A percentile compares a stretch with the other conserved stretches of the same genome.
These are phyloP conservation scores for Volucella inflata DNA, from an alignment of 2,888 invertebrate species.

Conservation along the genomic window DNA sequence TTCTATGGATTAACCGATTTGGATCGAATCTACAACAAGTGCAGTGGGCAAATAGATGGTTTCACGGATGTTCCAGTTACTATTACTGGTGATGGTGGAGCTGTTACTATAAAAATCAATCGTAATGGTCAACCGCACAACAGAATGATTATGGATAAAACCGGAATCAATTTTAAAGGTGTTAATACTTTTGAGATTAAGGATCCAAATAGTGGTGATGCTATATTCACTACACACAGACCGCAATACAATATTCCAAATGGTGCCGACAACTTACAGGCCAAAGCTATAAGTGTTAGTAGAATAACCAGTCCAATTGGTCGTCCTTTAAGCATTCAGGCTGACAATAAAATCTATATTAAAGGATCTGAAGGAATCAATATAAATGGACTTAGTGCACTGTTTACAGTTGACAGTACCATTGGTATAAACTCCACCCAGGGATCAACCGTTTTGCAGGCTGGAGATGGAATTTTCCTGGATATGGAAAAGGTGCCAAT, in stretches of 20 bases:
- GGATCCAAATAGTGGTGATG: constrained; percentile 86
- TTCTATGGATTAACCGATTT: constrained; percentile 91
- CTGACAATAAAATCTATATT: constrained; percentile 88
- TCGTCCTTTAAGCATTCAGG: constrained; percentile 87
- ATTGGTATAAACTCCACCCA: constrained; percentile 91
- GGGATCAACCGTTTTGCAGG: constrained; percentile 89
- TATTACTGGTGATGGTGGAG: constrained; percentile 80
- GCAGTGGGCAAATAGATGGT: constrained; percentile 88
- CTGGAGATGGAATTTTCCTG: constrained; percentile 88
- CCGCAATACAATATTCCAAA: constrained; percentile 89
- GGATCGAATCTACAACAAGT: constrained; percentile 89
- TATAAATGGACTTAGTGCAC: constrained; percentile 89
- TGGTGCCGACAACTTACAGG: constrained; percentile 87
- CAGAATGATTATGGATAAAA: constrained; percentile 86
- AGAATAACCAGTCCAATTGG: constrained; percentile 90
- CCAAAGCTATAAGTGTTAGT: constrained; percentile 88
- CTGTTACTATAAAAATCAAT: constrained; percentile 83
- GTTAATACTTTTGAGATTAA: constrained; percentile 89
- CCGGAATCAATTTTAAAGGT: constrained; percentile 88
- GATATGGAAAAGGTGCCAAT: constrained; percentile 90
- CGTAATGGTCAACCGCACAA: constrained; percentile 83
- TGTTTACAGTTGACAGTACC: constrained; percentile 91
- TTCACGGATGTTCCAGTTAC: constrained; percentile 85
- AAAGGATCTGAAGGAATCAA: constrained; percentile 92
- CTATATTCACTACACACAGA: constrained; percentile 90